Conservation (phyloP, 1,140 invertebrate species). For the Marisa cornuarietis region DNA sequence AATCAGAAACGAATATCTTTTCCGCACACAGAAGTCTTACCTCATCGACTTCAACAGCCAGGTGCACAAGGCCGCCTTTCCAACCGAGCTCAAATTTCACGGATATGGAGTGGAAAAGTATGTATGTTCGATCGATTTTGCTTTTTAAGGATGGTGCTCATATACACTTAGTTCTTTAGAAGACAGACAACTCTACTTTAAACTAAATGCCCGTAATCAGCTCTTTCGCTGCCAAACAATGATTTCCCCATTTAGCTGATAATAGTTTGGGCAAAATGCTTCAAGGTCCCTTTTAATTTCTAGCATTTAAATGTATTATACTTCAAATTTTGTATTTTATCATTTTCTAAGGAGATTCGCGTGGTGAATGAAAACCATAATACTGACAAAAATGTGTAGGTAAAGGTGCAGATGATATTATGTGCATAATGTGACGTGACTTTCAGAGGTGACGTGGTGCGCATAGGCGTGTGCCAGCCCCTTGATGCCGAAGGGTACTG, state of each 20-base stretch:
- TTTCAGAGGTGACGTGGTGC: conserved; percentile 10
- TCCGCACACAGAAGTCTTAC: conserved; percentile 1
- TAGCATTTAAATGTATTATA: neutral
- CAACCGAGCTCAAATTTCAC: neutral
- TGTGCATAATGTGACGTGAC: no score
- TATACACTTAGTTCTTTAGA: neutral
- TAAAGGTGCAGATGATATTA: no score
- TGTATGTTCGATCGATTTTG: no score
- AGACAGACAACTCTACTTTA: neutral
- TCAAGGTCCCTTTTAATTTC: neutral
- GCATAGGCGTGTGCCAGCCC: conserved; percentile 18
- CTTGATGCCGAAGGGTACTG: neutral
- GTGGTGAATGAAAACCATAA: no score
- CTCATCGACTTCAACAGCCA: neutral
- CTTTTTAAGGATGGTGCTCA: neutral
- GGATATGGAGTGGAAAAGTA: neutral
- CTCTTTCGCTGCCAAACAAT: neutral
- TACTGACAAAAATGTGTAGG: no score
- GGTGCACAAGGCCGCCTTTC: neutral
- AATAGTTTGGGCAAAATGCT: neutral
- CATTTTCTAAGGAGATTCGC: no score
- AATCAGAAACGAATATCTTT: conserved; percentile 6
- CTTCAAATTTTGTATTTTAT: neutral
- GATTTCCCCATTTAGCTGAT: no score
- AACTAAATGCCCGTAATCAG: neutral